Evolutionary conservation across 2,113 vertebrate genomes (phyloP).

Genomic region (Tachycineta bicolor): DNA sequence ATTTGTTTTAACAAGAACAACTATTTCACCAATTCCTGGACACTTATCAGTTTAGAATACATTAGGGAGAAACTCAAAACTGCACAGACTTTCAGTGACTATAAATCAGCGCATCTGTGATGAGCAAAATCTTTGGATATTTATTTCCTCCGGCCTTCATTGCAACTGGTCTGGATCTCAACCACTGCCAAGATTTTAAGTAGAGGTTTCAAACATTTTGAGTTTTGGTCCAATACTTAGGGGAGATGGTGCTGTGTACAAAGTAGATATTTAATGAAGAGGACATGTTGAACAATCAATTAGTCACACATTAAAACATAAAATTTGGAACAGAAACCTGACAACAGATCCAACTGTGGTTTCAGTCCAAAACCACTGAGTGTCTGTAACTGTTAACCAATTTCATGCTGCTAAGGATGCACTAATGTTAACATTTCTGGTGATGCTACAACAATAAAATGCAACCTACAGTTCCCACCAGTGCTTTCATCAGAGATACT

Average conservation of each 20-base stretch:
- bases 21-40: not conserved
- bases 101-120: not conserved
- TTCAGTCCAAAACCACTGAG: not conserved
- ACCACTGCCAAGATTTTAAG: not conserved
- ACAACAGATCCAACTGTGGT: not conserved
- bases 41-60: not conserved
- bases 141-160: not conserved
- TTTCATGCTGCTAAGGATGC: not conserved
- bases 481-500: not conserved
- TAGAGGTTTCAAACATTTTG: not conserved
- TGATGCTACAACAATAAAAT: not conserved
- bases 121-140: not conserved
- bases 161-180: not conserved
- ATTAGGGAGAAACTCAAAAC: conserved; percentile 29
- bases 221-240: not conserved
- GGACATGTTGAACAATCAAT: not conserved
- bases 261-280: not conserved
- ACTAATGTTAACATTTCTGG: not conserved
- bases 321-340: not conserved
- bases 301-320: not conserved
- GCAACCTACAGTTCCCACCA: not conserved
- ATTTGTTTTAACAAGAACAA: conserved; percentile 23
- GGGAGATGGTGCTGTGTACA: not conserved
- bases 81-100: not conserved
- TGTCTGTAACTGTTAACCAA: not conserved